Percentiles rank a stretch among this genome's conserved stretches.
Evolutionary conservation across 2,797 vertebrate genomes (phyloP).

Genomic region (Numenius phaeopus): DNA sequence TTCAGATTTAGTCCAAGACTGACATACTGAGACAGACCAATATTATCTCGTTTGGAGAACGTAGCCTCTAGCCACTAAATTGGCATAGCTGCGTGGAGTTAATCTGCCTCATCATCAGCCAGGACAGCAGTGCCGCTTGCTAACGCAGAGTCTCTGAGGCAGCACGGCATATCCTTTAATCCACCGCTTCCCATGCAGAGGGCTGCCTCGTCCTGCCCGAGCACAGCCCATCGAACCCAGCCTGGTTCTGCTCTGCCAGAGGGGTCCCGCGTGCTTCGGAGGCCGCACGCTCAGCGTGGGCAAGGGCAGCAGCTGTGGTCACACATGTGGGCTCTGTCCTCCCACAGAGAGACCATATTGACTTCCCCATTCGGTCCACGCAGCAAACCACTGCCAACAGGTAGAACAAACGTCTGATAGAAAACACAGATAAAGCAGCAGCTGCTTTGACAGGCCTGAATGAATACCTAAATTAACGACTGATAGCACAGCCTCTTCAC

Average conservation of each 20-base stretch:
- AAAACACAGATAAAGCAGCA: neutral
- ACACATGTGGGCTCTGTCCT: neutral
- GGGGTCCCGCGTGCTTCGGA: neutral
- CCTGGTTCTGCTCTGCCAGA: neutral
- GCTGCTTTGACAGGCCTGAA: slow-evolving; percentile 12
- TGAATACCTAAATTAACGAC: neutral
- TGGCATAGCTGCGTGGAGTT: neutral
- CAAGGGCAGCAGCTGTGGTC: neutral
- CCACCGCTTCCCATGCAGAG: neutral
- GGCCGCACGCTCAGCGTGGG: neutral
- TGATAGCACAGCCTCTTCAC: neutral
- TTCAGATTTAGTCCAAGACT: neutral
- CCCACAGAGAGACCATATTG: rapidly evolving
- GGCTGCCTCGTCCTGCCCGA: neutral
- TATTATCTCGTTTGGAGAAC: neutral
- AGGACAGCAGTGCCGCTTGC: neutral
- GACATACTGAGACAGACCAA: neutral
- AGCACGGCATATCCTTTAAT: neutral
- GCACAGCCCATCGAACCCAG: neutral
- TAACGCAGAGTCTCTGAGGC: neutral
- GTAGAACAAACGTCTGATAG: neutral
- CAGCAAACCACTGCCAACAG: neutral
- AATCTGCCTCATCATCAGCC: neutral
- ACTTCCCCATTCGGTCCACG: neutral
- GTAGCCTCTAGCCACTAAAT: neutral